A percentile compares a stretch with the other conserved stretches of the same genome.
These are phyloP conservation scores for Episyrphus balteatus DNA, from an alignment of 1,140 invertebrate genomes.

Conservation along the genomic window DNA sequence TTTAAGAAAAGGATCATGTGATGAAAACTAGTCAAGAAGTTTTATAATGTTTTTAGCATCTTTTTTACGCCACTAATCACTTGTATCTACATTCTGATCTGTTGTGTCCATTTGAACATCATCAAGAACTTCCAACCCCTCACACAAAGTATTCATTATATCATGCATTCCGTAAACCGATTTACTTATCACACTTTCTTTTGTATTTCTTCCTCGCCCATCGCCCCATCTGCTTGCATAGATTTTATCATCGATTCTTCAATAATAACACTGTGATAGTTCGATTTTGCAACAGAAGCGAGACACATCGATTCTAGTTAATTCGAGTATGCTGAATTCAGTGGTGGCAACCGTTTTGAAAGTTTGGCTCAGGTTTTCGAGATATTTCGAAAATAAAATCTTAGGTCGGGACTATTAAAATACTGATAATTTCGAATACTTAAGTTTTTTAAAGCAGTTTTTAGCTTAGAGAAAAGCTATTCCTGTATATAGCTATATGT, in stretches of 20 bases:
- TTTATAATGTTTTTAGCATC: constrained; percentile 19
- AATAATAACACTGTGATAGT: too few species aligned
- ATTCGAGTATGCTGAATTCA: too few species aligned
- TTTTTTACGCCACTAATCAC: constrained; percentile 16
- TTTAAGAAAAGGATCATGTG: constrained; percentile 6
- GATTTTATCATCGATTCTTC: constrained; percentile 35
- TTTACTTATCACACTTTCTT: constrained; percentile 31
- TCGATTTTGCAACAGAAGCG: too few species aligned
- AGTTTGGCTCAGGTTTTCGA: too few species aligned
- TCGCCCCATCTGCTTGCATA: constrained; percentile 36
- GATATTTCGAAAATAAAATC: too few species aligned
- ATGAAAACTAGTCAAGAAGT: constrained; percentile 20
- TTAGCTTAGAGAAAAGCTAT: too few species aligned
- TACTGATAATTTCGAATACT: too few species aligned
- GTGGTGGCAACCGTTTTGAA: too few species aligned
- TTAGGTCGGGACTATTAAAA: too few species aligned
- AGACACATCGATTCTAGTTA: too few species aligned
- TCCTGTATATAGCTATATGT: too few species aligned
- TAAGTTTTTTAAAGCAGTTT: too few species aligned
- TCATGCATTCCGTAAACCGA: constrained; percentile 26
- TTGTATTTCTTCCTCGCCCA: constrained; percentile 23
- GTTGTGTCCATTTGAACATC: constrained; percentile 7
- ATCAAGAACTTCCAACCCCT: constrained; percentile 22
- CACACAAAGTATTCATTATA: constrained; percentile 8
- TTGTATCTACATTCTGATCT: constrained; percentile 28